Evolutionary conservation across 2,888 invertebrate species (phyloP).

Genomic region (Drosophila austrosaltans): DNA sequence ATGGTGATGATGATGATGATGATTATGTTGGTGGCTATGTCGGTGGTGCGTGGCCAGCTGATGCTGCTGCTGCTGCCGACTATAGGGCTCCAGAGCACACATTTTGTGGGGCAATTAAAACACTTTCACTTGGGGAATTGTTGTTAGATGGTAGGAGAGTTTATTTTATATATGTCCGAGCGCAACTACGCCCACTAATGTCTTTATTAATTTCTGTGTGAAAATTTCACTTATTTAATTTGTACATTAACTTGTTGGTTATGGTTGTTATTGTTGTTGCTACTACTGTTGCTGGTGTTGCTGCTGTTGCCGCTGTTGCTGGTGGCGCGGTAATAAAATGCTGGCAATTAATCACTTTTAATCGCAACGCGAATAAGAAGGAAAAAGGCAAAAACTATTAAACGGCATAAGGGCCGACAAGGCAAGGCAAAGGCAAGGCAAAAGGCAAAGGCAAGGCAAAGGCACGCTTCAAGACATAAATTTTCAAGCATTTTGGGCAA

Average conservation of each 20-base stretch:
- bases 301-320: slow-evolving; percentile 28
- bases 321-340: slow-evolving; percentile 50
- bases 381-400: slow-evolving; percentile 68
- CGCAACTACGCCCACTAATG: slow-evolving; percentile 53
- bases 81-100: slow-evolving; percentile 62
- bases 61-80: slow-evolving; percentile 39
- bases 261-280: slow-evolving; percentile 19
- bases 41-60: slow-evolving; percentile 44
- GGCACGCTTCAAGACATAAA: slow-evolving; percentile 75
- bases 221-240: slow-evolving; percentile 74
- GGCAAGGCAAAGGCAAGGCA: slow-evolving; percentile 20
- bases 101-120: slow-evolving; percentile 49
- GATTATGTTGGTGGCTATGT: slow-evolving; percentile 26
- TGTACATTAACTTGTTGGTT: slow-evolving; percentile 65
- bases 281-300: slow-evolving; percentile 17
- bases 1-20: slow-evolving; percentile 23
- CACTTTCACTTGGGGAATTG: slow-evolving; percentile 53
- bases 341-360: slow-evolving; percentile 75
- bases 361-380: slow-evolving; percentile 63
- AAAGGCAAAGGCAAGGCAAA: slow-evolving; percentile 45
- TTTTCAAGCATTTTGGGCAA: slow-evolving; percentile 77
- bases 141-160: slow-evolving; percentile 2
- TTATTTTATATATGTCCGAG: slow-evolving; percentile 41
- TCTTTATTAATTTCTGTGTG: slow-evolving; percentile 74
- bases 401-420: slow-evolving; percentile 42